These are phyloP conservation scores for Oasisia sp. DNA, from an alignment of 2,888 invertebrate genomes.

Conservation along the genomic window DNA sequence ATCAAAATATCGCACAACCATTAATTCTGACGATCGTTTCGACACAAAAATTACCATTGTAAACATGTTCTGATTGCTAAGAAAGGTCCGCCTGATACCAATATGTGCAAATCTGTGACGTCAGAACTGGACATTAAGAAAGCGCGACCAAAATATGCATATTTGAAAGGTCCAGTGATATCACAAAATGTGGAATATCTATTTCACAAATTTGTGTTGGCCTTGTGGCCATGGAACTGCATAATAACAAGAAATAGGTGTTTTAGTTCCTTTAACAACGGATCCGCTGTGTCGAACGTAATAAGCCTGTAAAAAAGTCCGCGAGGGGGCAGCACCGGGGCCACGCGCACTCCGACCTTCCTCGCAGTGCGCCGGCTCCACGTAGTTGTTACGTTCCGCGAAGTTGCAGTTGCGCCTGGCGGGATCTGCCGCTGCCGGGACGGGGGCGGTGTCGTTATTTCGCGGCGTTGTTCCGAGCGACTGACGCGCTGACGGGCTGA, in stretches of 20 bases:
- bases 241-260: background rate
- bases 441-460: background rate
- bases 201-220: no score
- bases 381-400: background rate
- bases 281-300: background rate
- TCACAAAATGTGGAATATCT: no score
- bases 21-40: no score
- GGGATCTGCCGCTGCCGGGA: background rate
- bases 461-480: background rate
- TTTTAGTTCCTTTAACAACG: background rate
- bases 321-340: background rate
- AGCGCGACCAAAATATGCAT: no score
- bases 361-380: background rate
- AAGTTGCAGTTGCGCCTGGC: background rate
- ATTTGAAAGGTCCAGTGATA: no score
- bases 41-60: no score
- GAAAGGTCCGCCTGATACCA: no score
- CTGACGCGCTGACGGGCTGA: background rate
- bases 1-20: no score
- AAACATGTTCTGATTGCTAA: no score
- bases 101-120: no score
- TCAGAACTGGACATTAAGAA: no score
- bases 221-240: no score
- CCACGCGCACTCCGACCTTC: background rate
- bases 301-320: background rate